Evolutionary conservation across 2,888 invertebrate species (phyloP), one percentile per base, ranked within the genome.

Genomic region (Marasmarcha lunaedactyla): DNA sequence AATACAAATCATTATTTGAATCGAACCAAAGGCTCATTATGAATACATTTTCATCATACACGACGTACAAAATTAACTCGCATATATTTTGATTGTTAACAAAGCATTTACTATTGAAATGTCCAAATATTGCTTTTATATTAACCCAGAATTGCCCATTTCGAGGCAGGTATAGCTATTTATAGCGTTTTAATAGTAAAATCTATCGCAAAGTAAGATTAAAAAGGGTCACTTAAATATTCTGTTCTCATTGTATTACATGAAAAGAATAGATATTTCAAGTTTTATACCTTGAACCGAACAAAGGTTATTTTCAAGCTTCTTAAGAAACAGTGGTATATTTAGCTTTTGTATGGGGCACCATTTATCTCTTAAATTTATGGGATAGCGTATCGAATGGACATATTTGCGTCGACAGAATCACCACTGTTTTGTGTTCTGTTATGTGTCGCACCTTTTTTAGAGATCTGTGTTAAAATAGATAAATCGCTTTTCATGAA

Each of bases 361-460:
- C 74, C 77, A 79, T 81, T 79, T 83, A 83, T 83, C 78, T 79
- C 68, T 64, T 63, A 69, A 73, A 81, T 83, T 83, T 83, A 83
- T 78, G 72, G 71, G 59, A 59, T 59, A 69, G 64, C 71, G 71
- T 66, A 60, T 65, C 72, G 63, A 78, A 77, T 77, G 61, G 69
- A 69, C 76, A 71, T 70, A 71, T 73, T 74, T 69, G 71, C 63
- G 59, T 60, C 59, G 47, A 51, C 55, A 50, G 53, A 46, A 58
- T 43, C 49, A 54, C 48, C 56, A 30, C 54, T 51, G 59, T 53
- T 60, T 48, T 52, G 49, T 56, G 57, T 59, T 62, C 66, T 71
- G 66, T 68, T 51, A 54, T 30, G 42, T 34, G 11, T 30, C 30
- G 30, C 30, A 30, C 30, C 30, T 30, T 30, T n/a, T 30, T 30